Percentiles rank a stretch among this genome's conserved stretches.
These are phyloP conservation scores for Drosophila bocki DNA, from an alignment of 1,140 invertebrate genomes.

Conservation along the genomic window DNA sequence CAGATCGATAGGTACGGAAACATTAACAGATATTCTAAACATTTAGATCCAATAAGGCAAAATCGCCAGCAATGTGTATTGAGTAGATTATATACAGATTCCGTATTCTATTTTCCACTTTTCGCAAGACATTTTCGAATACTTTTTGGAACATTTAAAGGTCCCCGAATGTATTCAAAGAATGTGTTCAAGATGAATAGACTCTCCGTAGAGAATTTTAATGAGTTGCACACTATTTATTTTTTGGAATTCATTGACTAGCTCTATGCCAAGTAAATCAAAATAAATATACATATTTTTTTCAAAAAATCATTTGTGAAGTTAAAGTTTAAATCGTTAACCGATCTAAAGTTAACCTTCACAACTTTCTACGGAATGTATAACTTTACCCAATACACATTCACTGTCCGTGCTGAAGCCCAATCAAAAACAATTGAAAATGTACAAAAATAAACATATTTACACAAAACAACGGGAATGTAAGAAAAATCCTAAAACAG, in stretches of 20 bases:
- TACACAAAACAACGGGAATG: slow-evolving; percentile 47
- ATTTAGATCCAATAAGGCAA: slow-evolving; percentile 51
- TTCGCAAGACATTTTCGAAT: slow-evolving; percentile 6
- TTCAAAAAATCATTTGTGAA: background rate
- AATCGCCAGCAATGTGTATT: slow-evolving; percentile 44
- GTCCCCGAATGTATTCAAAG: slow-evolving; percentile 1
- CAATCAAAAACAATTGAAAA: slow-evolving; percentile 57
- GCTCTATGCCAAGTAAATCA: background rate
- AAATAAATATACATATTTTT: no score
- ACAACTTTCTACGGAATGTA: slow-evolving; percentile 36
- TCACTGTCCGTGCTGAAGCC: slow-evolving; percentile 19
- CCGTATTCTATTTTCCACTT: background rate
- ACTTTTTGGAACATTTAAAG: background rate
- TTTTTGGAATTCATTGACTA: slow-evolving; percentile 3
- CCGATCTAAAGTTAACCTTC: slow-evolving; percentile 19
- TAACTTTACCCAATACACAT: slow-evolving; percentile 52
- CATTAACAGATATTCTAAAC: slow-evolving; percentile 43
- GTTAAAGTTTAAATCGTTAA: background rate
- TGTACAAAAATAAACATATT: slow-evolving; percentile 78
- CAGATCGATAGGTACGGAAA: slow-evolving; percentile 12
- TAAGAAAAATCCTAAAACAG: slow-evolving; percentile 38
- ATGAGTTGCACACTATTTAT: background rate
- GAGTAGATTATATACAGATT: slow-evolving; percentile 29
- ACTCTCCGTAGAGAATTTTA: slow-evolving; percentile 1
- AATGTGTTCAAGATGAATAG: no score